Base-by-base conservation (phyloP, 92 coral and sea anemone genomes). In the Pocillopora grandis region DNA sequence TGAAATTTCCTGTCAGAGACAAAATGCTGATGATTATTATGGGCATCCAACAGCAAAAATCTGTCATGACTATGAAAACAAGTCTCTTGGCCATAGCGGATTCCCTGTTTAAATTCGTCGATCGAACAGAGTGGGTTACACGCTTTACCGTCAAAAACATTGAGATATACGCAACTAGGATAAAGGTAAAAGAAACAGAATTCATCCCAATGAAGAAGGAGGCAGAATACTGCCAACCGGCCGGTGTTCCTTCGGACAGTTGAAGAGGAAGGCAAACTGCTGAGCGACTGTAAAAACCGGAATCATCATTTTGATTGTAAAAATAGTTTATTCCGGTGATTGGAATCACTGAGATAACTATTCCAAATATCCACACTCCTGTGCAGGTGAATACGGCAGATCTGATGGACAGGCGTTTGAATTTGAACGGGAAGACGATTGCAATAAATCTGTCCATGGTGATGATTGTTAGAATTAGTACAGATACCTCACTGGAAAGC, bases 11-110 rank as follows among this genome's bases (percentile, higher is more conserved):
- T 5, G 89, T 87, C 20, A 87, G 77, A 10, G 91, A 87, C 69
- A 90, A 56, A 52, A 90, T 84, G 49, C 85, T 77, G 71, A 90
- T 87, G 12, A 90, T 82, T 70, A 90, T 88, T 57, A 90, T 89
- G 4, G 94, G 94, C 94, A 90, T 90, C 94, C 94, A 90, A 75
- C 94, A 90, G 55, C 76, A 76, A 61, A 90, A 90, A 75, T 90
- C 93, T 21, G 93, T 90, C 78, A 82, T 65, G 17, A 90, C 84
- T 56, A 90, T 90, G 70, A 87, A 90, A 49, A 90, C 77, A 49
- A 84, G 86, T 61, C 86, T 76, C 57, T 82, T 91, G 55, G 94
- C 94, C 88, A 91, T 89, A 63, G 94, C 83, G 42, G 94, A 91
- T 56, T 91, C 94, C 66, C 86, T 87, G 68, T 88, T 88, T 9